These are phyloP conservation scores for Camponotus vicinus DNA, from an alignment of 1,140 invertebrate genomes.

Conservation along the genomic window DNA sequence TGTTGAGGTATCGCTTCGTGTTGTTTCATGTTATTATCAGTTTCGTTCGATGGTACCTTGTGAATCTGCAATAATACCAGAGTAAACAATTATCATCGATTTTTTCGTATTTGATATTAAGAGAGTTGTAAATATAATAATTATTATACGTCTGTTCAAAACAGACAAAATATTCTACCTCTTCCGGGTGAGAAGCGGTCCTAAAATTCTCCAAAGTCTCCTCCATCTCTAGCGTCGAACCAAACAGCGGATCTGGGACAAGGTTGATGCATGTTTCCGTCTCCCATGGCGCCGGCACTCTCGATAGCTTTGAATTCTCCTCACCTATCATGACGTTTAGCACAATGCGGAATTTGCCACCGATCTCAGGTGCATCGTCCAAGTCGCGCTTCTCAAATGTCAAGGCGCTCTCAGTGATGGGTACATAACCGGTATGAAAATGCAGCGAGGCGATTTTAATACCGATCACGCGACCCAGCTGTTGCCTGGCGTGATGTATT, in stretches of 20 bases:
- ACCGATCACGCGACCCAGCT: conserved; percentile 92
- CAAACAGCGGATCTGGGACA: conserved; percentile 90
- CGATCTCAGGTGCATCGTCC: conserved; percentile 92
- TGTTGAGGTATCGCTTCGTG: conserved; percentile 59
- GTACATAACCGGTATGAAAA: conserved; percentile 95
- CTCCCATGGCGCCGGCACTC: conserved; percentile 92
- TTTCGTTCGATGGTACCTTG: conserved; percentile 31
- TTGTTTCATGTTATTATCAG: background rate
- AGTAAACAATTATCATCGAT: background rate
- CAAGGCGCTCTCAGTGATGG: conserved; percentile 90
- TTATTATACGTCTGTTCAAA: background rate
- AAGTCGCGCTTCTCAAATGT: conserved; percentile 92
- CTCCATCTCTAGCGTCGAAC: conserved; percentile 93
- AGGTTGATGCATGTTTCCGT: conserved; percentile 85
- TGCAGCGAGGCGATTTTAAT: conserved; percentile 96
- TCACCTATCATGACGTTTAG: conserved; percentile 91
- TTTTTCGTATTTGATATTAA: background rate
- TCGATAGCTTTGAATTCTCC: conserved; percentile 88
- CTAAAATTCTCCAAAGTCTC: conserved; percentile 94
- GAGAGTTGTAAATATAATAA: background rate
- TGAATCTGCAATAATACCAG: conserved; percentile 38
- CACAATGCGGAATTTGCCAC: conserved; percentile 90
- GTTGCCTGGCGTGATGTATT: conserved; percentile 95
- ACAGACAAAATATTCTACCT: conserved; percentile 56
- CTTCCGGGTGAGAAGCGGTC: conserved; percentile 59